Conservation (phyloP, 1,140 invertebrate species). For the Trypoxylus dichotomus region DNA sequence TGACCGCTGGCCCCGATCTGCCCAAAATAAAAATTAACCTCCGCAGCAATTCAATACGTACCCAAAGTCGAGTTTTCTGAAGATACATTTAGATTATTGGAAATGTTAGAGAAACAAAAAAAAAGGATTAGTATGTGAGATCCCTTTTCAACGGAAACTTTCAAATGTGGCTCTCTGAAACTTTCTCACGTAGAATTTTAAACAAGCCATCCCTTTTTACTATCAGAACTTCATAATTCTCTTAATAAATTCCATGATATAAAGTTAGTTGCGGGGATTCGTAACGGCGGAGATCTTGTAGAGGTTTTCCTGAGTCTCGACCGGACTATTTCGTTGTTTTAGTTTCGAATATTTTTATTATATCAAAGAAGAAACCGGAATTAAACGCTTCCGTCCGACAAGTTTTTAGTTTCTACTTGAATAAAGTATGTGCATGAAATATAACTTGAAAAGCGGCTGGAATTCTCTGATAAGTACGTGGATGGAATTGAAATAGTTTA, state of each 20-base stretch:
- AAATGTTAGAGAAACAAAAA: not conserved
- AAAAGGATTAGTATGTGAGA: not conserved
- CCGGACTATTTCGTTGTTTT: not conserved
- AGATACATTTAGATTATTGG: not conserved
- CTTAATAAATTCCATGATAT: constrained; percentile 25
- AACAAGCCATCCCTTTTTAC: constrained; percentile 15
- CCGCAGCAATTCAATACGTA: not conserved
- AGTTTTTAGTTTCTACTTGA: not conserved
- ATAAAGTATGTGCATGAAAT: constrained; percentile 19
- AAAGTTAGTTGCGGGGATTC: constrained; percentile 3
- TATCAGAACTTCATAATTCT: constrained; percentile 24
- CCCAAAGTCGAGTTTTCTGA: not conserved
- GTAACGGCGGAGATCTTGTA: not conserved
- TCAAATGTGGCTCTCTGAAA: not conserved
- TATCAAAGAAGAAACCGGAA: constrained; percentile 7
- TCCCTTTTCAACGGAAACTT: not conserved
- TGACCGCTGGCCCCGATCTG: not conserved
- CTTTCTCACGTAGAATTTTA: constrained; percentile 13
- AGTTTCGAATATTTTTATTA: constrained; percentile 21
- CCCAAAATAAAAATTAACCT: constrained; percentile 4
- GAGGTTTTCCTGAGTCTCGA: not conserved
- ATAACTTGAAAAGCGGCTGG: not conserved
- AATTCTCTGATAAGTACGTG: not conserved
- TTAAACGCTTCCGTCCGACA: not conserved
- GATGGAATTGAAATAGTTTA: not conserved